Conservation (phyloP, 2,113 vertebrate species). For the Coracopsis vasa region DNA sequence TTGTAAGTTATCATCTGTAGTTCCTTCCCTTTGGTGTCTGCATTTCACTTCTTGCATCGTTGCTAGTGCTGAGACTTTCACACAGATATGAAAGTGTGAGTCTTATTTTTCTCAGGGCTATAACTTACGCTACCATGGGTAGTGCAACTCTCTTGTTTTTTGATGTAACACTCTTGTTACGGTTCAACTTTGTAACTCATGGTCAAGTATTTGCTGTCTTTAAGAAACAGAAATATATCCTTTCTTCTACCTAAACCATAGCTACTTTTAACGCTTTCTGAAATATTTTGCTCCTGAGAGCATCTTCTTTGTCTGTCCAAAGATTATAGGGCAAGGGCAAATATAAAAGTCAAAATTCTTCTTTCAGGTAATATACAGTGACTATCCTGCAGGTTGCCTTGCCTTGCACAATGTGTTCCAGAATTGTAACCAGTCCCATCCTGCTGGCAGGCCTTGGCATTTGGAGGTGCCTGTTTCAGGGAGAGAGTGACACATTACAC, state of each 20-base stretch:
- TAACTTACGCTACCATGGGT: neutral
- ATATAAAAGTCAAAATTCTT: neutral
- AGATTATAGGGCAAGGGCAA: neutral
- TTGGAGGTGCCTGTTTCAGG: neutral
- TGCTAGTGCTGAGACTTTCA: neutral
- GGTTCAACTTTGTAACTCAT: neutral
- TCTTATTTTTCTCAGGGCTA: neutral
- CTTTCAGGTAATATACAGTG: neutral
- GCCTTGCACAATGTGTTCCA: neutral
- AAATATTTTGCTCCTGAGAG: neutral
- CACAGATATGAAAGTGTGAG: neutral
- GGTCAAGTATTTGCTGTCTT: neutral
- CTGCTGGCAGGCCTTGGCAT: neutral
- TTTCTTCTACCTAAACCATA: neutral
- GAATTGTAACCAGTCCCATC: neutral
- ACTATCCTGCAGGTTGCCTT: neutral
- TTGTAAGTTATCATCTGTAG: too few relatives aligned
- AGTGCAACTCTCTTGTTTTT: neutral
- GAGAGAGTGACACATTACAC: accelerated
- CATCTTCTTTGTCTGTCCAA: neutral
- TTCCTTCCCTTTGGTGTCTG: neutral
- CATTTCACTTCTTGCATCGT: neutral
- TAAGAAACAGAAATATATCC: neutral
- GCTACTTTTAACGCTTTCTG: neutral
- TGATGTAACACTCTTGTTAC: accelerated